Conservation (phyloP, 1,140 invertebrate genomes). For the Rhyacophila brunnea region DNA sequence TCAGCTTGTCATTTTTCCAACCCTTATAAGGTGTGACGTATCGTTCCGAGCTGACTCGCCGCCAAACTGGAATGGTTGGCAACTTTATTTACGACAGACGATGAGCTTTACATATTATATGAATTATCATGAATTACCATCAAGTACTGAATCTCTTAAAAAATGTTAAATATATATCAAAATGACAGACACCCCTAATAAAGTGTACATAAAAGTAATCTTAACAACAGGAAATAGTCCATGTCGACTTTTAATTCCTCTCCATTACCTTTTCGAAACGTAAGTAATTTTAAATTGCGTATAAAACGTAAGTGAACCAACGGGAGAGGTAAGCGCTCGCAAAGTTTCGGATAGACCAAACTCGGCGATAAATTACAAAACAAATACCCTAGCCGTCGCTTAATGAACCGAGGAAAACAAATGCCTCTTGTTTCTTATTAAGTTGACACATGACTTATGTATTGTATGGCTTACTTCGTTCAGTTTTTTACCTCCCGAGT, state of each 20-base stretch:
- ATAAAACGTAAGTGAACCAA: not conserved
- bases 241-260: too few species aligned
- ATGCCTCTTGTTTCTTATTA: conserved; percentile 36
- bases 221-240: too few species aligned
- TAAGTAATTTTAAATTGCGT: not conserved
- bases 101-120: too few species aligned
- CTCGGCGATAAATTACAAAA: conserved; percentile 32
- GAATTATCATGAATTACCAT: too few species aligned
- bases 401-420: conserved; percentile 35
- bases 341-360: conserved; percentile 29
- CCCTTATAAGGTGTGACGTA: too few species aligned
- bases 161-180: too few species aligned
- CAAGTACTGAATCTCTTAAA: too few species aligned
- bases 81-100: too few species aligned
- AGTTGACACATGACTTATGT: conserved; percentile 36
- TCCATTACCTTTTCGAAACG: not conserved
- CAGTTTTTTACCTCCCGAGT: conserved; percentile 13
- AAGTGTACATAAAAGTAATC: too few species aligned
- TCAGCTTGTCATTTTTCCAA: conserved; percentile 7
- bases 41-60: too few species aligned
- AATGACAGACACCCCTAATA: too few species aligned
- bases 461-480: conserved; percentile 5
- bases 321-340: not conserved
- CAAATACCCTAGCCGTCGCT: conserved; percentile 27
- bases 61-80: too few species aligned